Evolutionary conservation across 64 coral and sea anemone species (phyloP).

Genomic region (Montipora cactus): DNA sequence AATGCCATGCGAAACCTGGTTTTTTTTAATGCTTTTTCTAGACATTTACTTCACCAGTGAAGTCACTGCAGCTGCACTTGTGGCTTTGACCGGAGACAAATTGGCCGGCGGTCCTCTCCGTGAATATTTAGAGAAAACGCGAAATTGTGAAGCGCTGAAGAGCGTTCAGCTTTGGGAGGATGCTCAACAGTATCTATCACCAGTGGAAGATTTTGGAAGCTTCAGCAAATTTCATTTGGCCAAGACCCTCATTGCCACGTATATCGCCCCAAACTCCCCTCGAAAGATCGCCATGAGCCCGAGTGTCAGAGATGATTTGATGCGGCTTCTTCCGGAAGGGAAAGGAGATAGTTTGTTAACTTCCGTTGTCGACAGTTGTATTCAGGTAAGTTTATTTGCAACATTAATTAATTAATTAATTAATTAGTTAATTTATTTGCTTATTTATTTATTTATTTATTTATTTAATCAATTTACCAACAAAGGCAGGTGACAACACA

Average conservation of each 20-base stretch:
- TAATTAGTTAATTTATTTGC: too few relatives aligned
- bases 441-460: too few relatives aligned
- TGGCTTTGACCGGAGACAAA: conserved; percentile 69
- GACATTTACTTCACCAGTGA: neutral
- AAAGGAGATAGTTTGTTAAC: conserved; percentile 66
- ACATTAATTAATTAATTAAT: too few relatives aligned
- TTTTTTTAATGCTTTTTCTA: neutral
- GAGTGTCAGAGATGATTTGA: conserved; percentile 46
- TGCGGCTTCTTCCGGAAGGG: conserved; percentile 82
- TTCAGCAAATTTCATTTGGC: conserved; percentile 75
- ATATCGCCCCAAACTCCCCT: conserved; percentile 70
- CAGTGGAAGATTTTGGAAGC: conserved; percentile 45
- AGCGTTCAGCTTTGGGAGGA: conserved; percentile 89
- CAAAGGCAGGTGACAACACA: too few relatives aligned
- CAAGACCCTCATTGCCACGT: conserved; percentile 75
- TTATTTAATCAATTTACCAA: too few relatives aligned
- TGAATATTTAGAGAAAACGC: conserved; percentile 63
- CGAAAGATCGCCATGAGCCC: conserved; percentile 27
- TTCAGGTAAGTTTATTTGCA: conserved; percentile 48
- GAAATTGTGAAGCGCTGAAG: conserved; percentile 47
- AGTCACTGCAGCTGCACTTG: neutral
- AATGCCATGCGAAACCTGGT: neutral
- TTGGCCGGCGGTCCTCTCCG: conserved; percentile 80
- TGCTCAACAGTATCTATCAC: conserved; percentile 80
- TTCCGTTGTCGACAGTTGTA: conserved; percentile 3